Evolutionary conservation across 64 coral and sea anemone genomes (phyloP), one percentile per base, ranked within the genome.

Genomic region (Actinia tenebrosa): DNA sequence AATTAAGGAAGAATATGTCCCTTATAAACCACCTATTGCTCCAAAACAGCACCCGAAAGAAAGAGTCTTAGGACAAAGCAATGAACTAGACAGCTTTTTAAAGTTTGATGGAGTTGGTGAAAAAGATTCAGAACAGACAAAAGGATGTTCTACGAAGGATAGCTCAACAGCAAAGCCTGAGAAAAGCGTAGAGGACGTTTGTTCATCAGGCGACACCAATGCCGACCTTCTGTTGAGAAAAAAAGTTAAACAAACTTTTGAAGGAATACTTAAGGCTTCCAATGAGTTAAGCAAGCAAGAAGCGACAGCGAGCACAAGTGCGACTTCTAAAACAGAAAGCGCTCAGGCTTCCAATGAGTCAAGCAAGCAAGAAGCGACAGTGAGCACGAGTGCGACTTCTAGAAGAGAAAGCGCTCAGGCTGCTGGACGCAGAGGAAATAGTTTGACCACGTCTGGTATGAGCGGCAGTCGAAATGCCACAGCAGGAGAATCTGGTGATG

Each of bases 401-500:
- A 26, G 27, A 30, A 75, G 6, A 3, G 26, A 75, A 75, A 75
- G 26, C 25, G 16, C 22, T 42, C 69, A 75, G 26, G 23, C 10
- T 9, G 13, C 11, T 30, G 69, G 69, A 75, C 3, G 9, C 26
- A 42, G 26, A 37, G 69, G 69, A 3, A 37, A 4, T 30, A 30
- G 13, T 8, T 1, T 11, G 26, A 10, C 11, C 13, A 3, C 7
- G 9, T 75, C 69, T 2, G n/a, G 69, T 75, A 26, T n/a, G n/a
- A 30, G 69, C 69, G 42, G 11, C 25, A 14, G 69, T 42, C 9
- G 25, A 53, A 45, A 45, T 25, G 0, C 19, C 17, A n/a, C 45
- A 19, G 46, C 79, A 81, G 79, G 79, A 52, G 79, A 45, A 81
- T 81, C 45, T 53, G 79, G 79, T 5, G 79, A 53, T 52, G 79